Conservation (phyloP, 2,888 invertebrate genomes). For the Mythimna albipuncta region DNA sequence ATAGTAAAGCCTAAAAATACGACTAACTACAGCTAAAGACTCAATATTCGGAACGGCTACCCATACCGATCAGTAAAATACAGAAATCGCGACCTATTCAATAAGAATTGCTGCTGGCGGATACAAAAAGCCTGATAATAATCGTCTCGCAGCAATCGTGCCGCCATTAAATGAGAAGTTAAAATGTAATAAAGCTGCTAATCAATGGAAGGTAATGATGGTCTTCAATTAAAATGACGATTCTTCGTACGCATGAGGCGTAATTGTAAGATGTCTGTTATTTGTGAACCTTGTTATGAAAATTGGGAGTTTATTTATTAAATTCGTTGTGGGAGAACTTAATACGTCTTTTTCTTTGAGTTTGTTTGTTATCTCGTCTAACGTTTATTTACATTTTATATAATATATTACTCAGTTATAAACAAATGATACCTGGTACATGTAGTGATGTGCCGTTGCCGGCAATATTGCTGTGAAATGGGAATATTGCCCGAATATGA, state of each 20-base stretch:
- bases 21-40: not conserved
- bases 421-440: no score
- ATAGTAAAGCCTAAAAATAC: not conserved
- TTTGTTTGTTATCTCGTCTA: no score
- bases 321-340: not conserved
- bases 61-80: conserved; percentile 25
- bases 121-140: conserved; percentile 70
- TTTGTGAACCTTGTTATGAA: conserved; percentile 28
- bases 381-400: no score
- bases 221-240: conserved; percentile 68
- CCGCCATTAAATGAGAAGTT: conserved; percentile 76
- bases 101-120: conserved; percentile 63
- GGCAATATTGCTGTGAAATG: no score
- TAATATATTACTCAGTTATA: no score
- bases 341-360: no score
- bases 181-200: conserved; percentile 73
- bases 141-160: conserved; percentile 68
- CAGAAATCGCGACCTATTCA: conserved; percentile 35
- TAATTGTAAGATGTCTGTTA: conserved; percentile 48
- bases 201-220: conserved; percentile 71
- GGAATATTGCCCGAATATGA: no score
- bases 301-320: not conserved
- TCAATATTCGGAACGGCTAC: not conserved
- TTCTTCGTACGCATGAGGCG: conserved; percentile 51
- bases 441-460: no score